These are phyloP conservation scores for Pygoscelis antarcticus DNA, from an alignment of 2,113 vertebrate genomes.

Conservation along the genomic window DNA sequence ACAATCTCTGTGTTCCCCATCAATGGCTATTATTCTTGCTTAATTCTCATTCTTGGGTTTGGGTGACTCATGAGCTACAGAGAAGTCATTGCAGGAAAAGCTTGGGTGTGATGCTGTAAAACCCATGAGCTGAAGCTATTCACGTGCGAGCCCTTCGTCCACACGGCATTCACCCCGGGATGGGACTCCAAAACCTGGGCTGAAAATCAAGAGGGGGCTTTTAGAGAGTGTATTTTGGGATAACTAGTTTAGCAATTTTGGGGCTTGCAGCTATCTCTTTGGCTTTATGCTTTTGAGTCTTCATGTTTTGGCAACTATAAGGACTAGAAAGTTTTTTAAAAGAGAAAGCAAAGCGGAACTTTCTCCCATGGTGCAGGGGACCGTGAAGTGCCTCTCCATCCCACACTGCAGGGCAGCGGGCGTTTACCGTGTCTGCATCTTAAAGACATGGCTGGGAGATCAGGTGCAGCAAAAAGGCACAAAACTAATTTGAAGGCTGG, in stretches of 20 bases:
- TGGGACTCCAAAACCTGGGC: neutral
- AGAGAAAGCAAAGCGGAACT: neutral
- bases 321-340: neutral
- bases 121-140: neutral
- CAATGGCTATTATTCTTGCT: neutral
- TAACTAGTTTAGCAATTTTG: neutral
- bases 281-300: neutral
- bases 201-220: neutral
- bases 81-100: neutral
- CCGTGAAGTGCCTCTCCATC: neutral
- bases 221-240: neutral
- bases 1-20: neutral
- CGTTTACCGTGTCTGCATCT: neutral
- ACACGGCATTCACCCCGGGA: fast-evolving
- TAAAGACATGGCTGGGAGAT: neutral
- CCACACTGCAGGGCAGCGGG: neutral
- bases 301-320: neutral
- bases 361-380: neutral
- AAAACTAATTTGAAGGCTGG: neutral
- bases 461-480: neutral
- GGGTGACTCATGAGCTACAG: neutral
- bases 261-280: neutral
- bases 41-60: neutral
- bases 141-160: fast-evolving
- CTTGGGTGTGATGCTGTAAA: neutral